Evolutionary conservation across 2,113 vertebrate genomes (phyloP).

Genomic region (Bolborhynchus lineola): DNA sequence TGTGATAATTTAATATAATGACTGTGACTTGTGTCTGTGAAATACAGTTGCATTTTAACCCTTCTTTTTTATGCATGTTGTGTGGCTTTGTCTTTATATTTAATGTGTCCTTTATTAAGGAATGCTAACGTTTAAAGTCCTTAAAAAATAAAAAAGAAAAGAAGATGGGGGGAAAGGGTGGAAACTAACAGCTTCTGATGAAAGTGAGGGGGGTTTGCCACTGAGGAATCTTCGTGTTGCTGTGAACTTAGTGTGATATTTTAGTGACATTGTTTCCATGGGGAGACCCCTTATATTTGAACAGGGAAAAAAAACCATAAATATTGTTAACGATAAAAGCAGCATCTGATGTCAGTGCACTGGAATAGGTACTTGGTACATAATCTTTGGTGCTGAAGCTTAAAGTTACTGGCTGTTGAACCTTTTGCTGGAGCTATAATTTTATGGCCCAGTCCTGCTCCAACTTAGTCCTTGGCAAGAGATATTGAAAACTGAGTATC

Average conservation of each 20-base stretch:
- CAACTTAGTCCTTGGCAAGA: background rate
- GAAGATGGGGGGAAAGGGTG: too few species aligned
- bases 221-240: background rate
- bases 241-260: background rate
- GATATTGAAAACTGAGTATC: background rate
- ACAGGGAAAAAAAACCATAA: background rate
- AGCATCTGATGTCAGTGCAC: background rate
- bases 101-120: conserved; percentile 25
- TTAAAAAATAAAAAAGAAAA: background rate
- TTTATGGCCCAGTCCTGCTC: background rate
- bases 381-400: background rate
- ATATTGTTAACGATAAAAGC: background rate
- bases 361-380: background rate
- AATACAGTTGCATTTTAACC: conserved; percentile 67
- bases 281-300: background rate
- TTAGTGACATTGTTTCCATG: background rate
- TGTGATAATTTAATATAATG: conserved; percentile 71
- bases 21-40: conserved; percentile 57
- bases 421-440: background rate
- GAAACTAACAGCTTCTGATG: conserved; percentile 6
- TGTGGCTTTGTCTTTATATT: conserved; percentile 64
- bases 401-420: background rate
- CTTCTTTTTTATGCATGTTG: conserved; percentile 35
- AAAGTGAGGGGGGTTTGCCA: background rate
- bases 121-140: conserved; percentile 5